Base-by-base conservation (phyloP, 2,797 vertebrate species). In the Pantherophis vulpinus region DNA sequence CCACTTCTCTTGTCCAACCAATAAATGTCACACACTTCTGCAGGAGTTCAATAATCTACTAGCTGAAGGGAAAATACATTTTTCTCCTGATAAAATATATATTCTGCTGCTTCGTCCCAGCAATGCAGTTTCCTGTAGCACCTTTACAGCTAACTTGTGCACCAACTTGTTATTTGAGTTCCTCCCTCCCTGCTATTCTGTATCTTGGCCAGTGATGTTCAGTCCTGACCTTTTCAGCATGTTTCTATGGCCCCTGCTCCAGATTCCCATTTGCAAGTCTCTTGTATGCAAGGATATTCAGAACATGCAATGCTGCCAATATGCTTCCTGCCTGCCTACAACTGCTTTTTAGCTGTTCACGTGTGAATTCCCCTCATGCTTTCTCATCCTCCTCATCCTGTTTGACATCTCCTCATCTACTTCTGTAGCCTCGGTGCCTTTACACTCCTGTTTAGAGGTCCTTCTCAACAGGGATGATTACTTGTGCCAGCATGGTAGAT, bases 201-300 rank as follows among this genome's bases (percentile, higher is more conserved):
- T 42, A 56, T 58, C 37, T 42, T 74, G 90, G 89, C 66, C 58
- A 32, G 56, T 16, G 47, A 60, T 37, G 47, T 59, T 88, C 86
- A 47, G n/a, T 63, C 90, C 89, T 88, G 63, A 88, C 51, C 93
- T 86, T 58, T 63, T 56, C 29, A 18, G n/a, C 86, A 88, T 20
- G 63, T 90, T 79, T 88, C 63, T 14, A 56, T 42, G 60, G 6
- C 3, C 1, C 0, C 7, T 88, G n/a, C 8, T 2, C 9, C 16
- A 37, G 47, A 3, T 37, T 27, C 25, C 89, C 10, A 91, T 1
- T 0, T 0, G 60, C 93, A 59, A 29, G 23, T 90, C 88, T 25
- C 60, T 66, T 88, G 51, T 29, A 86, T 37, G 14, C 29, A 47
- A 70, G 54, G 47, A 47, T 90, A 56, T 8, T 47, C 1, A 29